Base-by-base conservation (phyloP, 2,888 invertebrate genomes). In the Heliconius aoede region DNA sequence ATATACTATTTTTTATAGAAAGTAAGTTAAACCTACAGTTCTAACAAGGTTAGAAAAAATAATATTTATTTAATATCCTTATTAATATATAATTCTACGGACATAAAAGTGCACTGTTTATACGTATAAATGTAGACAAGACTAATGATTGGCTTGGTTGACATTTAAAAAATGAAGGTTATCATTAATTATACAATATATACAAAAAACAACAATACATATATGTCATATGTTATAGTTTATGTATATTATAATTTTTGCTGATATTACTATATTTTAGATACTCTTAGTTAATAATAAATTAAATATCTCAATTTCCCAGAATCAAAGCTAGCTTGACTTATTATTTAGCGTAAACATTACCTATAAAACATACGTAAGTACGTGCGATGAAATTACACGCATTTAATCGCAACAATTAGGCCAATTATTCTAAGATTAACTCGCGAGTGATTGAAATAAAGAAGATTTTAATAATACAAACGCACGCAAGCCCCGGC, bases 141-240 rank as follows among this genome's bases (percentile, higher is more conserved):
- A 36, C 15, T 11, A 71, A 61, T 61, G 75, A 75, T 75, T 75
- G 69, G 75, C 46, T 36, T 51, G 9, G 24, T 62, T 71, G 68
- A 71, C 69, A 68, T 75, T 75, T 75, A 75, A 71, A 75, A 69
- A 40, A 62, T 62, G 69, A 64, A 75, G 75, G 71, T 75, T 71
- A 75, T 71, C 69, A 36, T 71, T 64, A 55, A 72, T 65, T 72
- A 36, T 26, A 72, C 26, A 60, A 40, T 30, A 55, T 32, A 24
- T 15, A 55, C 3, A 30, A 55, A 24, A 46, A 67, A 28, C 3
- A n/a, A 46, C 21, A 30, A 55, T 13, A 24, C 13, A 24, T 24
- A 15, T 62, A 30, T 21, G 68, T 55, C 15, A 11, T 24, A 55
- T 30, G n/a, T 55, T 9, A 55, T 55, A 46, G 51, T 30, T 1